phyloP scores from a whole-genome alignment of 2,888 invertebrate species.

The Pollenia griseotomentosa region DNA sequence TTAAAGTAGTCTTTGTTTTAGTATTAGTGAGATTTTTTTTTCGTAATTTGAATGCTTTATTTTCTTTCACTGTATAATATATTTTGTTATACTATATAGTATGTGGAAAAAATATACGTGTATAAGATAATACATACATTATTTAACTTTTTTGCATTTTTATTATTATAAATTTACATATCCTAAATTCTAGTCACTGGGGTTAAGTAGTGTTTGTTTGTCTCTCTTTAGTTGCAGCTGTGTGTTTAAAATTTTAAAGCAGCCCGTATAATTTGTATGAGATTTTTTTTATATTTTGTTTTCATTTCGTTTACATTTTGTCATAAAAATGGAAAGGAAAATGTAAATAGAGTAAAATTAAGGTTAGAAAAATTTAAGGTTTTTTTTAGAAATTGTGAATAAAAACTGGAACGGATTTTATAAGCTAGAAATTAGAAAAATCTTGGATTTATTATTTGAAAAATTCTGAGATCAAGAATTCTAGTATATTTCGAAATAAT shows the following conservation, averaged over 20 bases:
- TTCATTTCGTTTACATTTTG: slow-evolving; percentile 38
- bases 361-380: neutral
- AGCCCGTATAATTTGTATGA: slow-evolving; percentile 68
- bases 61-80: slow-evolving; percentile 30
- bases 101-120: slow-evolving; percentile 40
- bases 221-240: slow-evolving; percentile 74
- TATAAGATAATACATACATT: slow-evolving; percentile 49
- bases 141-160: slow-evolving; percentile 36
- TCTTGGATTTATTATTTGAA: too few species aligned
- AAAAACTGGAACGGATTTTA: too few species aligned
- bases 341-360: slow-evolving; percentile 42
- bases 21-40: slow-evolving; percentile 54
- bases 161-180: slow-evolving; percentile 65
- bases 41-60: slow-evolving; percentile 31
- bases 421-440: too few species aligned
- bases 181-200: slow-evolving; percentile 72
- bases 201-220: slow-evolving; percentile 66
- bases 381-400: neutral
- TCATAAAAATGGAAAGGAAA: slow-evolving; percentile 58
- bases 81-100: slow-evolving; percentile 28
- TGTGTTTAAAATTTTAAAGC: slow-evolving; percentile 61
- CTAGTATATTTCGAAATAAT: too few species aligned
- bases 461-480: too few species aligned
- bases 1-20: slow-evolving; percentile 56
- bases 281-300: slow-evolving; percentile 41